Base-by-base conservation (phyloP, 2,797 vertebrate species). In the Mionectes olivaceus region DNA sequence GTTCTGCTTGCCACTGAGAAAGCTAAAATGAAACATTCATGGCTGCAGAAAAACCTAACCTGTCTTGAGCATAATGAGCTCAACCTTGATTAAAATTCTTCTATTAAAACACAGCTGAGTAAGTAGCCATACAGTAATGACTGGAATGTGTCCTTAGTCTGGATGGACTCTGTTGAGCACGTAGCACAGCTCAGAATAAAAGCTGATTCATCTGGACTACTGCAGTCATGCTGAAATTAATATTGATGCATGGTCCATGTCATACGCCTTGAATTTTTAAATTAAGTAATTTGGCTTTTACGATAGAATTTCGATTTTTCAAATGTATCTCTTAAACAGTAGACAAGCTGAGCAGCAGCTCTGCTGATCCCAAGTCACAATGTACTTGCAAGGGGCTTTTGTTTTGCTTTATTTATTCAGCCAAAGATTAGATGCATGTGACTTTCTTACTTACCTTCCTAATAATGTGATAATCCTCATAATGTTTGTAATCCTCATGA, bases 41-140 rank as follows among this genome's bases (percentile, higher is more conserved):
- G 69, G 23, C 78, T 85, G 64, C 74, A 67, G 44, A 67, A 74
- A 74, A 82, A 64, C 17, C 41, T 87, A 86, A 75, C 63, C 39
- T 4, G 1, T 32, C 88, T 92, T 87, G 89, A 44, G 41, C 56
- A 46, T 88, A 90, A 94, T 82, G 77, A 94, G 81, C 86, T 95
- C 74, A 84, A 94, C 92, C 64, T 95, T 91, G 68, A 94, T 94
- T 93, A 90, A 93, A 89, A 92, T 89, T 90, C 63, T 90, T 83
- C 24, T 74, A n/a, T 89, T 87, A 79, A 95, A 95, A 84, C 47
- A 68, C 74, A 88, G 77, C 63, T 7, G 19, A 90, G 32, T 92
- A 94, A 95, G 83, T 68, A 94, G 78, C 44, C 11, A 27, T 57
- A 41, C 49, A 87, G 49, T 93, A 93, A 83, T 70, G 83, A 83